Conservation (phyloP, 1,140 invertebrate species). For the Sycophila sp. region DNA sequence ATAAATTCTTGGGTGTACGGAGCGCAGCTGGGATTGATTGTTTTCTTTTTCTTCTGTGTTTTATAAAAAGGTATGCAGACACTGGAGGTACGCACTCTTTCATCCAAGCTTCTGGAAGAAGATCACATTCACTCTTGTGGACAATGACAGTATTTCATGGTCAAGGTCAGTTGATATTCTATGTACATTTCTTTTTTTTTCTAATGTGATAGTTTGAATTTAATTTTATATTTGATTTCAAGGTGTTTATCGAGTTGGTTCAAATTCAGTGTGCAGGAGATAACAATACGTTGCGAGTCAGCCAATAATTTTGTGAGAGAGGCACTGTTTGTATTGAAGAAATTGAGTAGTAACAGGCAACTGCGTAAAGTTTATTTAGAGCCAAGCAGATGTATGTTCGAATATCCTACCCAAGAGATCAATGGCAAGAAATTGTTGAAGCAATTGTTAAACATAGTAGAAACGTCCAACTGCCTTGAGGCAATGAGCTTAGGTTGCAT, state of each 20-base stretch:
- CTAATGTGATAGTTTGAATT: not conserved
- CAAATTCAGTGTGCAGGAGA: constrained; percentile 59
- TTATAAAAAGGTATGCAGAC: constrained; percentile 64
- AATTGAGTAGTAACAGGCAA: constrained; percentile 56
- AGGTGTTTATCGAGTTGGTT: constrained; percentile 56
- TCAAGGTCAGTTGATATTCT: constrained; percentile 49
- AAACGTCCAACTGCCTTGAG: constrained; percentile 61
- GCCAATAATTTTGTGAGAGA: constrained; percentile 46
- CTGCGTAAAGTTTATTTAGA: constrained; percentile 59
- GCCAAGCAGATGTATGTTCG: constrained; percentile 53
- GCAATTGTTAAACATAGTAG: constrained; percentile 54
- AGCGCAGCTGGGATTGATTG: not conserved
- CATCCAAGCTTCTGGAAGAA: constrained; percentile 72
- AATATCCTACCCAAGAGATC: constrained; percentile 44
- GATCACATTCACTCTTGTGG: constrained; percentile 60
- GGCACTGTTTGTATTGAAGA: constrained; percentile 52
- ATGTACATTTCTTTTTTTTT: not conserved
- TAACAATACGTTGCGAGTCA: constrained; percentile 57
- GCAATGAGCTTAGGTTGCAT: constrained; percentile 70
- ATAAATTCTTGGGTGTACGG: not conserved
- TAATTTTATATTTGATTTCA: constrained; percentile 38
- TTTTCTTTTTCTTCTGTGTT: not conserved
- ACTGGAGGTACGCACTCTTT: constrained; percentile 72
- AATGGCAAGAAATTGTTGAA: constrained; percentile 47
- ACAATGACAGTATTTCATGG: constrained; percentile 61